phyloP scores from a whole-genome alignment of 1,140 invertebrate species.

The Drosophila bocki region DNA sequence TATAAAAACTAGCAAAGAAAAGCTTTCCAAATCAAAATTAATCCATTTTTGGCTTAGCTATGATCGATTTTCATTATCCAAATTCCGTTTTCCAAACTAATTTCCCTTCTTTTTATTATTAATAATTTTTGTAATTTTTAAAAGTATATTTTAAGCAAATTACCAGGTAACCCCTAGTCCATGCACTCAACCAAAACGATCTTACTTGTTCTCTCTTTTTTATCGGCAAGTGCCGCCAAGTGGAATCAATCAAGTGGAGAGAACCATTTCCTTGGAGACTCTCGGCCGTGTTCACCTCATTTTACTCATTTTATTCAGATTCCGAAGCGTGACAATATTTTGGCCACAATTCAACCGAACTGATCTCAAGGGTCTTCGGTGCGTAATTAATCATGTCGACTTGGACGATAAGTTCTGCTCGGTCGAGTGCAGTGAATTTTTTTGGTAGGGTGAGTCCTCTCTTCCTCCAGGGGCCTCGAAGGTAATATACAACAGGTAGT shows the following conservation, averaged over 20 bases:
- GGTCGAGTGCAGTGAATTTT: conserved; percentile 48
- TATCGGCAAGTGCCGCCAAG: conserved; percentile 78
- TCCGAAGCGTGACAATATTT: conserved; percentile 81
- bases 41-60: no score
- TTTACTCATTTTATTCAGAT: conserved; percentile 35
- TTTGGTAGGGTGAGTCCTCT: conserved; percentile 2
- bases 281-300: conserved; percentile 33
- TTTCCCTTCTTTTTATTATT: no score
- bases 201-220: conserved; percentile 16
- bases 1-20: no score
- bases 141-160: not conserved
- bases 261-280: conserved; percentile 65
- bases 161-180: conserved; percentile 3
- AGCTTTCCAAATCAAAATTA: no score
- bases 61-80: no score
- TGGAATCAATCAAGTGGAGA: conserved; percentile 75
- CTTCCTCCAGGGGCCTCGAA: not conserved
- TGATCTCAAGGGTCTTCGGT: conserved; percentile 47
- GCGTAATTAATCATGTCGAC: conserved; percentile 55
- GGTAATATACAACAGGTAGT: conserved; percentile 41
- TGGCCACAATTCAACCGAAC: conserved; percentile 74
- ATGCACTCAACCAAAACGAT: not conserved
- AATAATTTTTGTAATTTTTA: not conserved
- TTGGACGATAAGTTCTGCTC: conserved; percentile 49
- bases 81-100: no score